A percentile compares a stretch with the other conserved stretches of the same genome.
These are phyloP conservation scores for Scaptomyza reducta DNA, from an alignment of 2,888 invertebrate genomes.

Conservation along the genomic window DNA sequence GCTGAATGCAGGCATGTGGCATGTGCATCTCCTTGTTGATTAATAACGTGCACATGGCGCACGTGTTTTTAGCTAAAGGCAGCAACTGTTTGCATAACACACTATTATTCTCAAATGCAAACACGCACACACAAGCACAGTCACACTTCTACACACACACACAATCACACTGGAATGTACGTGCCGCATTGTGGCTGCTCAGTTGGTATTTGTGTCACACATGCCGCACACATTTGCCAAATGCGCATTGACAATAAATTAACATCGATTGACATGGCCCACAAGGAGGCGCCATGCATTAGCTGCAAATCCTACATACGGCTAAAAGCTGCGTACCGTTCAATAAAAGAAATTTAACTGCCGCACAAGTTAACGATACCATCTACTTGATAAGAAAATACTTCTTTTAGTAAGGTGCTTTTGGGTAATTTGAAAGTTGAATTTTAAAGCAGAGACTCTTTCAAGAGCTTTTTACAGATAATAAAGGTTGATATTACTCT, in stretches of 20 bases:
- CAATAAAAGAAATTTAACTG: conserved; percentile 34
- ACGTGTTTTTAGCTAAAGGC: conserved; percentile 60
- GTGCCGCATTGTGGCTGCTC: conserved; percentile 10
- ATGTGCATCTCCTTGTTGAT: conserved; percentile 62
- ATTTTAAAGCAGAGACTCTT: too few relatives aligned
- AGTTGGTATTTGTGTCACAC: conserved; percentile 65
- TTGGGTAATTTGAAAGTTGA: too few relatives aligned
- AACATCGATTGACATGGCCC: conserved; percentile 72
- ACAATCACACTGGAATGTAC: neutral
- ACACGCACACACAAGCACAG: conserved; percentile 11
- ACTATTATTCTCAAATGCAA: conserved; percentile 43
- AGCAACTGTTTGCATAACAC: conserved; percentile 61
- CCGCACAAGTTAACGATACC: too few relatives aligned
- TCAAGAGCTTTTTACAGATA: too few relatives aligned
- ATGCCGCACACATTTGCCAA: conserved; percentile 47
- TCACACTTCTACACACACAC: conserved; percentile 13
- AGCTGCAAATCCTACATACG: conserved; percentile 18
- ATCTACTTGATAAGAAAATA: too few relatives aligned
- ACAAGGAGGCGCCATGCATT: conserved; percentile 42
- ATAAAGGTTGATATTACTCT: too few relatives aligned
- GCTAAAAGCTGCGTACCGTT: conserved; percentile 9
- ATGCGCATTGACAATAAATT: conserved; percentile 77
- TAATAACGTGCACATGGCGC: conserved; percentile 74
- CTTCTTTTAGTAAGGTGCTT: too few relatives aligned
- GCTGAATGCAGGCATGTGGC: conserved; percentile 17